These are phyloP conservation scores for Pterobdella sp. DNA, from an alignment of 2,888 invertebrate species.

Conservation along the genomic window DNA sequence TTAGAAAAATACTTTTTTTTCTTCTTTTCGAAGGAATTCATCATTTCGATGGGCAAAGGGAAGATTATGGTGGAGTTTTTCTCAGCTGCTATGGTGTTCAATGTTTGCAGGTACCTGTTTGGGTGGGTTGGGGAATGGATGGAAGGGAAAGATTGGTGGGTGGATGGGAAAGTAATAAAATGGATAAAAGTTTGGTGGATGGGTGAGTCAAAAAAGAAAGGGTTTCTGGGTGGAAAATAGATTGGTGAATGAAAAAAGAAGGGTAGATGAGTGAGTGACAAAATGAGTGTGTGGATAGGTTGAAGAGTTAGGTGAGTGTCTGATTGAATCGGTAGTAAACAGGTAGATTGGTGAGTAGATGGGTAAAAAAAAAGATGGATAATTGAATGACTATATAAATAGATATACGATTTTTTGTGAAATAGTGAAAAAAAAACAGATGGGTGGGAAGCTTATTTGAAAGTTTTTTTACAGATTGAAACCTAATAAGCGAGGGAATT, in stretches of 20 bases:
- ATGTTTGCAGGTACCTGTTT: conserved; percentile 62
- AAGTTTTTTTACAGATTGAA: too few relatives aligned
- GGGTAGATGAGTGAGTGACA: conserved; percentile 2
- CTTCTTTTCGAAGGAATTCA: conserved; percentile 9
- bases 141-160: neutral
- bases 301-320: conserved; percentile 10
- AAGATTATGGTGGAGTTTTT: conserved; percentile 96
- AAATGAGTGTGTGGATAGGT: neutral
- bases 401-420: neutral
- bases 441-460: too few relatives aligned
- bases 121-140: neutral
- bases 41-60: conserved; percentile 68
- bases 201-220: conserved; percentile 10
- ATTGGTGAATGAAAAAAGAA: conserved; percentile 2
- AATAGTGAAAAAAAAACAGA: neutral
- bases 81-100: conserved; percentile 90
- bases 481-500: neutral
- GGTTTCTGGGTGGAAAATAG: conserved; percentile 6
- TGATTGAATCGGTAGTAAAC: neutral
- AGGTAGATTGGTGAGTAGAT: neutral
- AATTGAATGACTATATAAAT: neutral
- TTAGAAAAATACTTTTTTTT: too few relatives aligned
- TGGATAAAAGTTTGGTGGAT: conserved; percentile 6
- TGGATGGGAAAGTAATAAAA: neutral
- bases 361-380: neutral